Conservation (phyloP, 2,888 invertebrate species). For the Agelastica alni region DNA sequence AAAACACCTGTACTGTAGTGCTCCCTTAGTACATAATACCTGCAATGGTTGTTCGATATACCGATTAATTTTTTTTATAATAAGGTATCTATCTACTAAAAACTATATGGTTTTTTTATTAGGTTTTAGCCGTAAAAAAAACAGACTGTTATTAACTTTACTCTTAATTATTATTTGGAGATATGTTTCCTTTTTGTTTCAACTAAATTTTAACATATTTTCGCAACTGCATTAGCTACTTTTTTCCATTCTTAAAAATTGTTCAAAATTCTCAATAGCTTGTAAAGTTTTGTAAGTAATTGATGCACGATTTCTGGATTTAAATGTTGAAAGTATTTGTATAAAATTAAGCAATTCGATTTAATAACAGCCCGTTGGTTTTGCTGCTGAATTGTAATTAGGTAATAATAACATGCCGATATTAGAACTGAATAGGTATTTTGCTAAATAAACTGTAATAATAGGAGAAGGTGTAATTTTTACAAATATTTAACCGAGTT, state of each 20-base stretch:
- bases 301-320: no score
- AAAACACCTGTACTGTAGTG: constrained; percentile 46
- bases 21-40: constrained; percentile 43
- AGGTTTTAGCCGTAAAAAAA: constrained; percentile 16
- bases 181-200: neutral
- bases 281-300: no score
- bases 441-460: constrained; percentile 38
- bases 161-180: no score
- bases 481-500: constrained; percentile 12
- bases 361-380: neutral
- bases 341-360: neutral
- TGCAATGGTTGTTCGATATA: constrained; percentile 52
- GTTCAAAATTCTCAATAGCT: neutral
- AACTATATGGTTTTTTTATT: constrained; percentile 45
- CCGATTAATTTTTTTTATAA: constrained; percentile 49
- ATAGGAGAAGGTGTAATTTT: constrained; percentile 26
- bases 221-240: no score
- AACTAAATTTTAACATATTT: neutral
- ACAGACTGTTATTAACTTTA: neutral
- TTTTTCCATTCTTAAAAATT: neutral
- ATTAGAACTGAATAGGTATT: constrained; percentile 36
- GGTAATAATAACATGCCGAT: constrained; percentile 41
- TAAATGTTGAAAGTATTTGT: no score
- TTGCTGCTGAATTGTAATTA: neutral
- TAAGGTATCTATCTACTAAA: constrained; percentile 49